Percentiles rank a stretch among this genome's conserved stretches.
Evolutionary conservation across 2,797 vertebrate genomes (phyloP).

Genomic region (Halcyon smyrnensis): DNA sequence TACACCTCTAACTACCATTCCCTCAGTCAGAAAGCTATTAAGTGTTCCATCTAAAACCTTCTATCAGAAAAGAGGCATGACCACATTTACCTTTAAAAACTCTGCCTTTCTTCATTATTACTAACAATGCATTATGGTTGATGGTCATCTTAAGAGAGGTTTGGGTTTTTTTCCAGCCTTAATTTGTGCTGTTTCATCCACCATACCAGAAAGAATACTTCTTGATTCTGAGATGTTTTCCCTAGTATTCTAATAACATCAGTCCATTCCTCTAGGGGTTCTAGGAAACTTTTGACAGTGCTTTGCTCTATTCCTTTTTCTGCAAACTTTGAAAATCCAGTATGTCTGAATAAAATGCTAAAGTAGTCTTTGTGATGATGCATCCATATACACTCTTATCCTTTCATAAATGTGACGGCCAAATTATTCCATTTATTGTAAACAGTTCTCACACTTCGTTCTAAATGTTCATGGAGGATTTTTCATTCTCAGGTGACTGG

Average conservation of each 20-base stretch:
- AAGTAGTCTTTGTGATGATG: not conserved
- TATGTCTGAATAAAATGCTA: not conserved
- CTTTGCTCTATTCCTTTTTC: not conserved
- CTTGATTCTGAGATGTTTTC: not conserved
- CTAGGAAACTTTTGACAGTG: not conserved
- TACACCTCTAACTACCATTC: not conserved
- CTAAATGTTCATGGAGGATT: not conserved
- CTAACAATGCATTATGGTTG: not conserved
- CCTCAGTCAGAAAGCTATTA: not conserved
- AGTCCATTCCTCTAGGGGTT: not conserved
- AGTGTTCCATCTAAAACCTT: constrained; percentile 30
- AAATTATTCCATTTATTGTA: not conserved
- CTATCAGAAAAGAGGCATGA: not conserved
- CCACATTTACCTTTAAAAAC: not conserved
- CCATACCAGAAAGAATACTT: not conserved
- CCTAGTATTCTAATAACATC: not conserved
- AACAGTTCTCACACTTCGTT: not conserved
- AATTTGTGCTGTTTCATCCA: not conserved
- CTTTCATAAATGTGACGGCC: not conserved
- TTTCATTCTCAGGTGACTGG: not conserved
- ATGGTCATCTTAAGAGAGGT: not conserved
- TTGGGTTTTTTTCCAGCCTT: not conserved
- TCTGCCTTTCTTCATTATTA: not conserved
- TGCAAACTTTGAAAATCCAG: not conserved
- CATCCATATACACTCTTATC: not conserved